Percentiles rank a stretch among this genome's conserved stretches.
Evolutionary conservation across 2,797 vertebrate species (phyloP).

Genomic region (Nannoperca australis): DNA sequence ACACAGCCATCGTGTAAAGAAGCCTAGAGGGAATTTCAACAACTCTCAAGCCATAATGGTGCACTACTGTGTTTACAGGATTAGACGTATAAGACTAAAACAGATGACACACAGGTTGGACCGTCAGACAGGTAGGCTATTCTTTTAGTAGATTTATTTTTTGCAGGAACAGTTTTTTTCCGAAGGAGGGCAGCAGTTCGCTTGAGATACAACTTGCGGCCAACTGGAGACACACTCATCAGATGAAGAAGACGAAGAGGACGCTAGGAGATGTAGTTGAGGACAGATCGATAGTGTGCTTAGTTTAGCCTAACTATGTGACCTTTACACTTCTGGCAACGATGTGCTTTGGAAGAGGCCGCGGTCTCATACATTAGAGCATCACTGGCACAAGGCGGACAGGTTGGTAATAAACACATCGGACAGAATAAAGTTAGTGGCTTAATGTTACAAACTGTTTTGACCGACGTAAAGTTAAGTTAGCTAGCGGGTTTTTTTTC

Average conservation of each 20-base stretch:
- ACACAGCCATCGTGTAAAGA: too few relatives aligned
- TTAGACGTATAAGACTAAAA: too few relatives aligned
- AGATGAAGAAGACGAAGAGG: not conserved
- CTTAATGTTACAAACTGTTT: not conserved
- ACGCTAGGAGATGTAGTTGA: not conserved
- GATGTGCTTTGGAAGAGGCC: not conserved
- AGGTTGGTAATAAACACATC: not conserved
- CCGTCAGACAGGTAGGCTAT: not conserved
- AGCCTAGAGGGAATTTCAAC: too few relatives aligned
- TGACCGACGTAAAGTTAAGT: not conserved
- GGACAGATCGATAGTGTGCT: not conserved
- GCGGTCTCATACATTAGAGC: not conserved
- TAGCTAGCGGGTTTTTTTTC: too few relatives aligned
- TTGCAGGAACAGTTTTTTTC: not conserved
- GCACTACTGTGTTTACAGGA: too few relatives aligned
- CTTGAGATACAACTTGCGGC: too few relatives aligned
- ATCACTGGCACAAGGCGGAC: not conserved
- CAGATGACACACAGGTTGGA: not conserved
- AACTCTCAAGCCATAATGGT: too few relatives aligned
- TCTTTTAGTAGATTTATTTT: not conserved
- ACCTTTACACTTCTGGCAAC: not conserved
- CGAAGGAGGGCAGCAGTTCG: slow-evolving; percentile 23
- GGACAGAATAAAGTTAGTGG: not conserved
- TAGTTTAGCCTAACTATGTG: not conserved
- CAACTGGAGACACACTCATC: too few relatives aligned